phyloP scores from a whole-genome alignment of 2,113 vertebrate species.

The Neodon shergylaensis region DNA sequence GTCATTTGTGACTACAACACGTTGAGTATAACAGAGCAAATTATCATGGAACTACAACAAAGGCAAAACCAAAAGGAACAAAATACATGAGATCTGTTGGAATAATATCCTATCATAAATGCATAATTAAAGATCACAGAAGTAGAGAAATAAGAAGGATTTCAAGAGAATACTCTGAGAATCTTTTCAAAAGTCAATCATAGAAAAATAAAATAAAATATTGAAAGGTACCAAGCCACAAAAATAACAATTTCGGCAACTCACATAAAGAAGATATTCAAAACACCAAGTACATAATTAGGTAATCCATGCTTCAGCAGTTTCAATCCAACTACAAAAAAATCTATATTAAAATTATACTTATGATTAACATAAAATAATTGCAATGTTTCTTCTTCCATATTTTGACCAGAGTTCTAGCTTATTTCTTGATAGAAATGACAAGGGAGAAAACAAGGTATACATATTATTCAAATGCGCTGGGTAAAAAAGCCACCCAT shows the following conservation, averaged over 20 bases:
- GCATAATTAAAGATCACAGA: not conserved
- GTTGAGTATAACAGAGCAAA: not conserved
- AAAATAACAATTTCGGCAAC: not conserved
- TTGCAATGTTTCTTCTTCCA: not conserved
- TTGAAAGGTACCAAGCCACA: not conserved
- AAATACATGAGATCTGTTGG: not conserved
- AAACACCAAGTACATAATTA: not conserved
- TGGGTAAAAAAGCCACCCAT: not conserved
- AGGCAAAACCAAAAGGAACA: not conserved
- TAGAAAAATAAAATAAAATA: not conserved
- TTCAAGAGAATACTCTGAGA: not conserved
- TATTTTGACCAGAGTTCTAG: not conserved
- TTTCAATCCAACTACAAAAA: not conserved
- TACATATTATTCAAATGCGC: not conserved
- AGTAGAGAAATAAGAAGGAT: not conserved
- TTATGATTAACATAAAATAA: not conserved
- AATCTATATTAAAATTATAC: not conserved
- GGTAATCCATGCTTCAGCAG: not conserved
- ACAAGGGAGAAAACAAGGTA: not conserved
- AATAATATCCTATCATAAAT: not conserved
- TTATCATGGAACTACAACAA: not conserved
- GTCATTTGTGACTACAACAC: not conserved
- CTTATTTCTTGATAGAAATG: constrained; percentile 1
- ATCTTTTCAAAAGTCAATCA: not conserved
- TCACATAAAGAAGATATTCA: not conserved